These are phyloP conservation scores for Proteles cristata DNA, from an alignment of 2,113 vertebrate species.

Conservation along the genomic window DNA sequence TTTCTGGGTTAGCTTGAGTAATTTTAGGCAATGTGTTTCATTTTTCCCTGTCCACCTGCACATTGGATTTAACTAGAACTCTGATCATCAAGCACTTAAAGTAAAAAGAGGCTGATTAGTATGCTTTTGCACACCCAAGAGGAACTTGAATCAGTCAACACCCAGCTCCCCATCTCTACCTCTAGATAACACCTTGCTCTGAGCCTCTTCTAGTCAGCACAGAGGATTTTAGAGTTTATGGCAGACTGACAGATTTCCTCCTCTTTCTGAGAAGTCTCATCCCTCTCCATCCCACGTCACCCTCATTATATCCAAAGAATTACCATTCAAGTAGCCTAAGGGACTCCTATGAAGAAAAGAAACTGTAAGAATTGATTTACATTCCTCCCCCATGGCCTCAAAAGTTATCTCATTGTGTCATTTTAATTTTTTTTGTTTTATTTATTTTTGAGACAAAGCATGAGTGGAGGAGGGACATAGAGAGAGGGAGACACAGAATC, in stretches of 20 bases:
- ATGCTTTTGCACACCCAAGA: neutral
- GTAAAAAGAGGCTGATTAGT: neutral
- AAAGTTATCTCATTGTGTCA: neutral
- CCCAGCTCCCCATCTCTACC: neutral
- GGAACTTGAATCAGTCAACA: neutral
- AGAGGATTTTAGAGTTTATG: neutral
- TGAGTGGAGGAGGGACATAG: too few species aligned
- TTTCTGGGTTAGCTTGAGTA: neutral
- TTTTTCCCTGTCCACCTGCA: neutral
- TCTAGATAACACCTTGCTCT: neutral
- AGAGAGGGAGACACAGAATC: too few species aligned
- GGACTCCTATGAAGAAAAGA: neutral
- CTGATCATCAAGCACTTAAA: neutral
- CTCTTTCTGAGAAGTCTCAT: neutral
- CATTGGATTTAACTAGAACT: neutral
- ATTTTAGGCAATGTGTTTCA: neutral
- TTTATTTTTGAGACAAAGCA: too few species aligned
- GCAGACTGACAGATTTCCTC: neutral
- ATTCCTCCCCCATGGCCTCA: neutral
- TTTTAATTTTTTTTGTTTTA: too few species aligned
- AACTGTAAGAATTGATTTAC: neutral
- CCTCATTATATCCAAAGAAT: neutral
- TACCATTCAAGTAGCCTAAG: neutral
- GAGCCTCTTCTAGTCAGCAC: fast-evolving
- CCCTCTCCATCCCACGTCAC: neutral